phyloP scores from a whole-genome alignment of 2,113 vertebrate species.

The Arvicanthis niloticus region DNA sequence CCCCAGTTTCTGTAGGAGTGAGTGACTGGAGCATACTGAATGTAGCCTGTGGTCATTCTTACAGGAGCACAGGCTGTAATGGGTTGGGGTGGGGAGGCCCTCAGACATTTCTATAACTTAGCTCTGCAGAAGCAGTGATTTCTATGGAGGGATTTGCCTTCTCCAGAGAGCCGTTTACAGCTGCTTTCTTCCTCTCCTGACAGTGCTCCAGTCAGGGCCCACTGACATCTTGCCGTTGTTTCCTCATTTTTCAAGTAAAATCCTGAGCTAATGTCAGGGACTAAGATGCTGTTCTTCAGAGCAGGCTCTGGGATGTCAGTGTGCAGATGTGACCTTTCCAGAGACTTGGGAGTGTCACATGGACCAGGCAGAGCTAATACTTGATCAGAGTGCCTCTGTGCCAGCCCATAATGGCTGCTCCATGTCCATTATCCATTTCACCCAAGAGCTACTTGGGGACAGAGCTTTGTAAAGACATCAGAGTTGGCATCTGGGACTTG shows the following conservation, averaged over 20 bases:
- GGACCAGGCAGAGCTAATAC: neutral
- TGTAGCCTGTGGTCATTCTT: neutral
- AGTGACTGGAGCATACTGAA: neutral
- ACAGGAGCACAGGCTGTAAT: neutral
- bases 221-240: slow-evolving; percentile 38
- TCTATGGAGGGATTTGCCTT: neutral
- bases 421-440: slow-evolving; percentile 22
- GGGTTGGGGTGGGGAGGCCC: neutral
- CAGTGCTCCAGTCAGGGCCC: slow-evolving; percentile 28
- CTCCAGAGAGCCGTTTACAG: slow-evolving; percentile 49
- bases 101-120: neutral
- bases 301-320: neutral
- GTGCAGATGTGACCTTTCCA: slow-evolving; percentile 27
- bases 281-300: neutral
- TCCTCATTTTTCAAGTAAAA: slow-evolving; percentile 45
- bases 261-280: neutral
- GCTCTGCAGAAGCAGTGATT: slow-evolving; percentile 64
- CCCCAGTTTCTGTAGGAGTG: neutral
- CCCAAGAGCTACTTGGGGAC: slow-evolving; percentile 9
- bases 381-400: neutral
- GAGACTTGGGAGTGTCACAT: neutral
- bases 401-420: neutral
- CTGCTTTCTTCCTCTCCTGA: slow-evolving; percentile 38
- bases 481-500: slow-evolving; percentile 49
- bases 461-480: slow-evolving; percentile 40